Evolutionary conservation across 2,113 vertebrate genomes (phyloP), one percentile per base, ranked within the genome.

Genomic region (Eleginops maclovinus): DNA sequence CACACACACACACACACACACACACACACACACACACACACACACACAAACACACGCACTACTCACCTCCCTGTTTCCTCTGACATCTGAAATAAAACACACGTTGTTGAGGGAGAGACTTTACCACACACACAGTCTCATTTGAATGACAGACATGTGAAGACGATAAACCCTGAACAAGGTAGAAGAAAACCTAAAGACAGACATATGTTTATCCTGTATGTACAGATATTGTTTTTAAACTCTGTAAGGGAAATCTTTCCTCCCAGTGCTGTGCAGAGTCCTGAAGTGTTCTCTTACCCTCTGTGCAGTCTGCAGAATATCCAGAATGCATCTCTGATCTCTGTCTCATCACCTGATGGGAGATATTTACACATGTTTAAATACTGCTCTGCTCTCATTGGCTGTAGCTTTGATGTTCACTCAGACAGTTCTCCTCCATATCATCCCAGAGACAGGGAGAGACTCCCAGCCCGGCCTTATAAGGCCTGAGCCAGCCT

Each of bases 401-500:
- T 14, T 31, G 19, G 5, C 15, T 24, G 8, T 26, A 24, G 13
- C 6, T 44, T 53, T 12, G 47, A 40, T 46, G 40, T 50, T 10
- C 43, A 28, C 24, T 16, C 22, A 9, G 22, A 61, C 24, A 9
- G 24, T 22, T 43, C 10, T 15, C 50, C 1, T 15, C 6, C 50
- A 9, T 15, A 31, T 43, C 11, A 62, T 41, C 17, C 40, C 14
- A 77, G 44, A 24, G 24, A 26, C 16, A 8, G 19, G 21, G 24
- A 31, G 56, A 51, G 26, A 89, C 84, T 84, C 75, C 83, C 85
- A 72, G 82, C 14, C 65, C 55, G 68, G 44, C 94, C 94, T 89
- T 94, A 94, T 94, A 95, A 93, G 94, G 94, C 79, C 59, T 46
- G 70, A 80, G 89, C 56, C 70, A 55, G 70, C 76, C 83, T 87